Conservation (phyloP, 2,888 invertebrate species). For the Oscheius sp. region DNA sequence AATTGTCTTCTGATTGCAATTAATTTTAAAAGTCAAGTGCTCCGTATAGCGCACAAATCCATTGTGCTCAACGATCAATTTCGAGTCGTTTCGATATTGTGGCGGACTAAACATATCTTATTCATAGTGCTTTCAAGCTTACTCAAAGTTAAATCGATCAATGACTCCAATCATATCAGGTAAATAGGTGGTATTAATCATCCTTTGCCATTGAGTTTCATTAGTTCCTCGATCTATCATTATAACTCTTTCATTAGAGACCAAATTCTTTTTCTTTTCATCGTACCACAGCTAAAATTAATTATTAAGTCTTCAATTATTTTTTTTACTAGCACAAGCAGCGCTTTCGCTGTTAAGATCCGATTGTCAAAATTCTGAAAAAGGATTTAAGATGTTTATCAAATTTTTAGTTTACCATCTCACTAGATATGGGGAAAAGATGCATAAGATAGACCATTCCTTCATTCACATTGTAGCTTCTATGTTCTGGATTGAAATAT, state of each 20-base stretch:
- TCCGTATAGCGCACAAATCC: not conserved
- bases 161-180: not conserved
- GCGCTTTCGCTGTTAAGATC: not conserved
- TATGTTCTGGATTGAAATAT: too few relatives aligned
- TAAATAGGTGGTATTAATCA: not conserved
- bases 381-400: not conserved
- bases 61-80: not conserved
- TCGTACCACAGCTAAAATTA: not conserved
- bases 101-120: not conserved
- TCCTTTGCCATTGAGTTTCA: not conserved
- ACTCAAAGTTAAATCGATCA: not conserved
- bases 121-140: not conserved
- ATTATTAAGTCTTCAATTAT: not conserved
- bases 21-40: not conserved
- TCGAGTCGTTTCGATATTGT: not conserved
- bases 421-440: too few relatives aligned
- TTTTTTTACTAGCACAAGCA: not conserved
- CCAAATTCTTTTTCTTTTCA: not conserved
- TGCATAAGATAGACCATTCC: too few relatives aligned
- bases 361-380: slow-evolving; percentile 16
- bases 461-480: too few relatives aligned
- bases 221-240: not conserved
- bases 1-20: slow-evolving; percentile 3
- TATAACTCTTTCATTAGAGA: not conserved
- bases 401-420: not conserved